phyloP scores from a whole-genome alignment of 2,888 invertebrate species.

The Coremacera marginata region DNA sequence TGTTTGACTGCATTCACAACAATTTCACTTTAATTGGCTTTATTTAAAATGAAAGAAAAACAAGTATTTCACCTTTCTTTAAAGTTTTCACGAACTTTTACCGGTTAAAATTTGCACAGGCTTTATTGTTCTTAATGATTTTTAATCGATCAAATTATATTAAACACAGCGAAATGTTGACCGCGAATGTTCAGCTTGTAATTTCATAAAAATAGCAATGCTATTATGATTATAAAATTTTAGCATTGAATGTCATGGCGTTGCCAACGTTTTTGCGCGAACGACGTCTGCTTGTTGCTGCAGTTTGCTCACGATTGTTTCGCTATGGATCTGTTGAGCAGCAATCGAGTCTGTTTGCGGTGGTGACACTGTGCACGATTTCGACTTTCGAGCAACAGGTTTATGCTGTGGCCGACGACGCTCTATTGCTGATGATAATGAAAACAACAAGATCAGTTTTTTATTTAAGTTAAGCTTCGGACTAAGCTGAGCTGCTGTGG shows the following conservation, averaged over 20 bases:
- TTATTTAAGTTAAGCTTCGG: background rate
- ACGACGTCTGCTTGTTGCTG: slow-evolving; percentile 5
- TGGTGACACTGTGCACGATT: background rate
- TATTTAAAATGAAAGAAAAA: no score
- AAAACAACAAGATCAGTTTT: background rate
- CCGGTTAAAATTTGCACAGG: no score
- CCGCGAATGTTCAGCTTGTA: no score
- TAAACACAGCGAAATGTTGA: no score
- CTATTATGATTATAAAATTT: no score
- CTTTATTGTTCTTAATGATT: no score
- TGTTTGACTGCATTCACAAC: no score
- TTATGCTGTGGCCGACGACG: background rate
- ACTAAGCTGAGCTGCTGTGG: background rate
- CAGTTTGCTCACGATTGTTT: slow-evolving; percentile 8
- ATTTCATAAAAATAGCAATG: no score
- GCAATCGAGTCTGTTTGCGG: slow-evolving; percentile 2
- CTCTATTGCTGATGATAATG: background rate
- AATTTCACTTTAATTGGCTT: no score
- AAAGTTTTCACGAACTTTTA: no score
- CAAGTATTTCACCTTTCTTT: no score
- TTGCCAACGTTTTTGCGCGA: background rate
- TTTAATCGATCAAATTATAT: no score
- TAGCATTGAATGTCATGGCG: background rate
- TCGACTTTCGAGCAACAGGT: slow-evolving; percentile 18
- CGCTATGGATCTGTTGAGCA: background rate